Conservation (phyloP, 1,140 invertebrate genomes). For the Aphidius gifuensis region DNA sequence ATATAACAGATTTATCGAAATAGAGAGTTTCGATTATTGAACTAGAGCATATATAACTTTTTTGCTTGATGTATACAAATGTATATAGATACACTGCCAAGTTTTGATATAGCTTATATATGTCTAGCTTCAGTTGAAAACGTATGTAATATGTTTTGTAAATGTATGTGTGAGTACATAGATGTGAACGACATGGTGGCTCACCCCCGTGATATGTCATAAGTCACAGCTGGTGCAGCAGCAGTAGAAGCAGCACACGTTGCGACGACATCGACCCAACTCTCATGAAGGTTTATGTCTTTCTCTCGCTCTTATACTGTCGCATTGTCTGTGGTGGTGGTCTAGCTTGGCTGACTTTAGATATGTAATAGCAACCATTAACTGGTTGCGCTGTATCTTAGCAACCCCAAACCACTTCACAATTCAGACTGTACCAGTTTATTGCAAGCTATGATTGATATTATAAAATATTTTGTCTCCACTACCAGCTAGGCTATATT, state of each 20-base stretch:
- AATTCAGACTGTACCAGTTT: constrained; percentile 30
- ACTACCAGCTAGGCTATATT: constrained; percentile 1
- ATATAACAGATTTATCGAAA: neutral
- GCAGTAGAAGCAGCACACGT: constrained; percentile 29
- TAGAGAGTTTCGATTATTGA: neutral
- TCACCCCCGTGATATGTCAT: constrained; percentile 44
- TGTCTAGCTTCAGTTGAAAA: too few species aligned
- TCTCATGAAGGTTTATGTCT: constrained; percentile 5
- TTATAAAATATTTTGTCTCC: constrained; percentile 36
- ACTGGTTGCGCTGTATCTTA: constrained; percentile 44
- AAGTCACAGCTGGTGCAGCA: constrained; percentile 46
- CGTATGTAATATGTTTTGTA: too few species aligned
- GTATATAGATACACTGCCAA: too few species aligned
- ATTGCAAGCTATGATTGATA: constrained; percentile 47
- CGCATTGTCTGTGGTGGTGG: constrained; percentile 15
- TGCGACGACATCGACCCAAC: constrained; percentile 41
- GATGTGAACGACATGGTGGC: constrained; percentile 18
- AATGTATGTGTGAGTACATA: neutral
- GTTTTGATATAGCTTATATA: too few species aligned
- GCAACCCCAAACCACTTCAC: constrained; percentile 31
- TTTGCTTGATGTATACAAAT: too few species aligned
- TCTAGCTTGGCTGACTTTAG: constrained; percentile 29
- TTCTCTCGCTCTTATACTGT: neutral
- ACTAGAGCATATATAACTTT: too few species aligned
- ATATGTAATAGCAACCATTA: constrained; percentile 43